Conservation (phyloP, 2,113 vertebrate species). For the Alethe diademata region DNA sequence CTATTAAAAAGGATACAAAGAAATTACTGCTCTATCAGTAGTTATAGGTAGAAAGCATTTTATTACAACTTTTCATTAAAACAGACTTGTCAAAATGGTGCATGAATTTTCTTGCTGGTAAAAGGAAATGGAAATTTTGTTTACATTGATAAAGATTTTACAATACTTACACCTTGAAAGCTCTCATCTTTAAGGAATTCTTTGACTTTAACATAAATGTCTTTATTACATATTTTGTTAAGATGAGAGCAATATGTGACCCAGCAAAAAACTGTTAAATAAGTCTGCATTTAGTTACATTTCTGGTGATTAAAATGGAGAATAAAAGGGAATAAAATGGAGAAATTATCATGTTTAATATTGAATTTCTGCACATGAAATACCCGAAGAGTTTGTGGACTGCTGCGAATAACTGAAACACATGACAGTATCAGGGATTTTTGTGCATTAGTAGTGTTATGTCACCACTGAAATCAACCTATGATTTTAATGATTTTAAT, state of each 20-base stretch:
- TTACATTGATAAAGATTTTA: not conserved
- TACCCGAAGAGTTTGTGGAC: not conserved
- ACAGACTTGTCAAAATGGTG: not conserved
- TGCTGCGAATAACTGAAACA: slow-evolving; percentile 11
- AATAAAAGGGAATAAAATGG: not conserved
- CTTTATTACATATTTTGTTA: not conserved
- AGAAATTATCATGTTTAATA: not conserved
- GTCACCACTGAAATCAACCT: not conserved
- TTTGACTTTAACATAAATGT: not conserved
- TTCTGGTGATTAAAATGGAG: not conserved
- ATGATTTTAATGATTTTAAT: not conserved
- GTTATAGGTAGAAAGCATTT: not conserved
- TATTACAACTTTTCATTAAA: not conserved
- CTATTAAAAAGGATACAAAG: not conserved
- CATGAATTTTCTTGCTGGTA: not conserved
- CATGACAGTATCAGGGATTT: not conserved
- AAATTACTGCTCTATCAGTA: not conserved
- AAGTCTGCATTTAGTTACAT: not conserved
- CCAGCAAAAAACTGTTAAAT: not conserved
- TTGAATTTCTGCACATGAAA: not conserved
- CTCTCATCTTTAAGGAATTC: not conserved
- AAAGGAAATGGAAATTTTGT: not conserved
- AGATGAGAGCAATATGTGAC: not conserved
- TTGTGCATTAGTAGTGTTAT: not conserved
- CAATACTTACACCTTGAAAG: not conserved